Percentiles rank a stretch among this genome's conserved stretches.
These are phyloP conservation scores for Trogon surrucura DNA, from an alignment of 2,113 vertebrate species.

Conservation along the genomic window DNA sequence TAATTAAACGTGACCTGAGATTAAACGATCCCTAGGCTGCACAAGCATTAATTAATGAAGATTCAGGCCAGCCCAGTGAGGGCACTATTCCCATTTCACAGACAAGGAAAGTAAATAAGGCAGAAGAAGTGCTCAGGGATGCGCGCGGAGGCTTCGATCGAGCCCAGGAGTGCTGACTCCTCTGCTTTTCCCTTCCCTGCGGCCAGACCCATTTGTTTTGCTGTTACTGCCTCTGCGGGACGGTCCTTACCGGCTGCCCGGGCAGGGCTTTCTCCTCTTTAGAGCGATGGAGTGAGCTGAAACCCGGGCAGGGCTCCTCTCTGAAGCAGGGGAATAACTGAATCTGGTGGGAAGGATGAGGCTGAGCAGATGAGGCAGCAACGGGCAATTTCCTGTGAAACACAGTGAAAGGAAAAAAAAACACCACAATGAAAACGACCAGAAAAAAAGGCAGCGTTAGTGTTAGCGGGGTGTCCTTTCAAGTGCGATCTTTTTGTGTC, in stretches of 20 bases:
- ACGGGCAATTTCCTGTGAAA: not conserved
- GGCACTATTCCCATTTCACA: not conserved
- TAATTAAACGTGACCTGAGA: not conserved
- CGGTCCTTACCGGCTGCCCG: not conserved
- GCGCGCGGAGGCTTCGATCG: not conserved
- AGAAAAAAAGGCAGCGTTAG: not conserved
- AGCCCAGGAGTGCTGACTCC: not conserved
- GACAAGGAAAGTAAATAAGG: not conserved
- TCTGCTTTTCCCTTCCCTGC: not conserved
- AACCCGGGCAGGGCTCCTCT: not conserved
- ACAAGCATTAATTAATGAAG: not conserved
- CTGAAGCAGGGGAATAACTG: not conserved
- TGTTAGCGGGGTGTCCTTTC: not conserved
- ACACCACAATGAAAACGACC: not conserved
- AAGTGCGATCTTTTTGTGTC: not conserved
- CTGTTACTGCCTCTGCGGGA: not conserved
- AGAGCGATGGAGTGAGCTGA: not conserved
- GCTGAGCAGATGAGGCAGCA: not conserved
- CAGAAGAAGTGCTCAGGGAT: not conserved
- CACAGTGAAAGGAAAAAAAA: no score
- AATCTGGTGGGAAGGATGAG: not conserved
- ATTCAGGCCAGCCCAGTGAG: not conserved
- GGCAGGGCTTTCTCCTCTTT: not conserved
- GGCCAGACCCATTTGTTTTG: not conserved
- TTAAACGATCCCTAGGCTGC: rapidly evolving